Base-by-base conservation (phyloP, 2,113 vertebrate genomes). In the Forbesichthys papilliferus region DNA sequence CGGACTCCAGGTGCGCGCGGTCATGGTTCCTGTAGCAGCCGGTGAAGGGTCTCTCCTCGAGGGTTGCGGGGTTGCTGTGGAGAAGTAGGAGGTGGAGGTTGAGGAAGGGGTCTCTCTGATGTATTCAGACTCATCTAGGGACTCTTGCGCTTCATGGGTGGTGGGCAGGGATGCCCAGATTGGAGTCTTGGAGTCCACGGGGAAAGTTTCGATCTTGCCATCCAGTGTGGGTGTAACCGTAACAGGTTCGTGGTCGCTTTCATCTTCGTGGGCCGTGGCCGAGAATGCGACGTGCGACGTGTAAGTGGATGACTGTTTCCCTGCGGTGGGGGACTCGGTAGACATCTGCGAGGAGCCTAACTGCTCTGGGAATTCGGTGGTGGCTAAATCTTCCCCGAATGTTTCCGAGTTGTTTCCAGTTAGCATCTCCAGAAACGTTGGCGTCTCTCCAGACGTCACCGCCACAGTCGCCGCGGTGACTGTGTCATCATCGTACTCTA, bases 91-190 rank as follows among this genome's bases (percentile, higher is more conserved):
- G 46, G 36, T 8, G 36, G 36, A 42, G 36, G 36, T 42, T 8
- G 36, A 27, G 27, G 27, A 64, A n/a, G 61, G 6, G 3, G 62
- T 55, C 33, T 78, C 80, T 36, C 67, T 78, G 52, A 79, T 89
- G 67, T 77, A 80, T 27, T 90, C 84, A 18, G 80, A 67, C 57
- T 85, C 83, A 8, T 83, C 81, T 18, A 76, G 54, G 53, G 84
- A 82, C 67, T 91, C 88, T 67, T 88, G 87, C 1, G 82, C 75
- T 72, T 48, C 64, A 27, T 75, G 42, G 48, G 86, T 83, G 66
- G 84, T 77, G 1, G 64, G 64, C 54, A 70, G 34, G 0, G 74
- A 59, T 59, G 73, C 48, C 87, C 80, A 91, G 16, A 71, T 61
- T 6, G 86, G 73, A 53, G 81, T 88, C 61, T 80, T 79, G 5